These are phyloP conservation scores for Herminia tarsipennalis DNA, from an alignment of 2,888 invertebrate genomes.

Conservation along the genomic window DNA sequence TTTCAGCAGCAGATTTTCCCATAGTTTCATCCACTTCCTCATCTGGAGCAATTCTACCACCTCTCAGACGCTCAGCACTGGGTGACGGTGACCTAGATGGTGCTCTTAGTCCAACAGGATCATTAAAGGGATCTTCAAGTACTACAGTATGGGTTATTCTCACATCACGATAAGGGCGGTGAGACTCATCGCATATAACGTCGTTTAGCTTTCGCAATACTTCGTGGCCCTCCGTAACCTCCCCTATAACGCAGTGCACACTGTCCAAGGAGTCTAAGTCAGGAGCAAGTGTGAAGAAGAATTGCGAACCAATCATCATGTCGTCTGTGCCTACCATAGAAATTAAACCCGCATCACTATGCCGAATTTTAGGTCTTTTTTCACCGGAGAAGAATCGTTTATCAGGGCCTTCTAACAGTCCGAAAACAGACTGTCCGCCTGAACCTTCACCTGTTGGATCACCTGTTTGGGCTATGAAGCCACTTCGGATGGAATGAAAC, in stretches of 20 bases:
- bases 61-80: conserved; percentile 91
- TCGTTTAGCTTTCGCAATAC: conserved; percentile 96
- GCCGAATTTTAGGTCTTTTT: conserved; percentile 95
- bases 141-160: conserved; percentile 98
- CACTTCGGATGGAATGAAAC: conserved; percentile 96
- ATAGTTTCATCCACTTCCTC: conserved; percentile 96
- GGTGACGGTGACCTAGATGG: conserved; percentile 97
- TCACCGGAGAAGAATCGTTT: conserved; percentile 97
- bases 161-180: conserved; percentile 97
- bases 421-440: conserved; percentile 96
- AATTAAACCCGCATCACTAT: conserved; percentile 93
- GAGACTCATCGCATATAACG: conserved; percentile 94
- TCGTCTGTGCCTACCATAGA: conserved; percentile 98
- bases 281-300: conserved; percentile 96
- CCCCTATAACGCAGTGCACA: conserved; percentile 97
- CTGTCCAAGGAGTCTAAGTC: conserved; percentile 96
- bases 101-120: conserved; percentile 90
- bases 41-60: conserved; percentile 96
- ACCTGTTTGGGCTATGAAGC: conserved; percentile 98
- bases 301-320: conserved; percentile 96
- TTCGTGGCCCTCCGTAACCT: conserved; percentile 96
- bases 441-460: conserved; percentile 97
- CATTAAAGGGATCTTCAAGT: conserved; percentile 97
- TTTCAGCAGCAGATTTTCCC: conserved; percentile 93
- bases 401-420: conserved; percentile 93